phyloP scores from a whole-genome alignment of 1,140 invertebrate species.

The Coenobita brevimanus region DNA sequence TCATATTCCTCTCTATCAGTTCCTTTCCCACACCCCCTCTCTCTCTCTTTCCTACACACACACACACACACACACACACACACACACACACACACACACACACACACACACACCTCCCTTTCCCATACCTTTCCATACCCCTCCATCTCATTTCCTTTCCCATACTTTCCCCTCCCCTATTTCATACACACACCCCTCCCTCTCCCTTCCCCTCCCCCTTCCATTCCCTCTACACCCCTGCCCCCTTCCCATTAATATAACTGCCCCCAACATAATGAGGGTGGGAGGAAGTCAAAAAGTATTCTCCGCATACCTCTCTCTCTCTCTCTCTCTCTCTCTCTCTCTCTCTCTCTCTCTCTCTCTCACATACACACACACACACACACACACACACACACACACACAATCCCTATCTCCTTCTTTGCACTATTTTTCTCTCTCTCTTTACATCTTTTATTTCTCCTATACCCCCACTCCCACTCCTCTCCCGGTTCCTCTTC shows the following conservation, averaged over 20 bases:
- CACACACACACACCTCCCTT: too few species aligned
- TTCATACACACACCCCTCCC: neutral
- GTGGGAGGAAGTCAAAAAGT: too few species aligned
- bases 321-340: constrained; percentile 22
- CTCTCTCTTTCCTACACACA: too few species aligned
- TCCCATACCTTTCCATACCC: too few species aligned
- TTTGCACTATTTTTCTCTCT: neutral
- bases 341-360: constrained; percentile 7
- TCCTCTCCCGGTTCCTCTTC: neutral
- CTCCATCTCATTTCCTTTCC: neutral
- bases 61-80: too few species aligned
- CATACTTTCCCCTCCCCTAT: neutral
- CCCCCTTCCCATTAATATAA: neutral
- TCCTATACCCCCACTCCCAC: neutral
- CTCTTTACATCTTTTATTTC: neutral
- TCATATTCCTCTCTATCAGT: too few species aligned
- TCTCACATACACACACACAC: too few species aligned
- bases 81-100: too few species aligned
- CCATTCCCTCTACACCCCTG: neutral
- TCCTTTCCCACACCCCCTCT: too few species aligned
- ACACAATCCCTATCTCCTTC: neutral
- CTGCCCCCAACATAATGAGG: too few species aligned
- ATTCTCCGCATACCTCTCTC: too few species aligned
- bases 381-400: too few species aligned
- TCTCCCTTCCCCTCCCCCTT: neutral